Conservation (phyloP, 2,113 vertebrate genomes). For the Ammodytes marinus region DNA sequence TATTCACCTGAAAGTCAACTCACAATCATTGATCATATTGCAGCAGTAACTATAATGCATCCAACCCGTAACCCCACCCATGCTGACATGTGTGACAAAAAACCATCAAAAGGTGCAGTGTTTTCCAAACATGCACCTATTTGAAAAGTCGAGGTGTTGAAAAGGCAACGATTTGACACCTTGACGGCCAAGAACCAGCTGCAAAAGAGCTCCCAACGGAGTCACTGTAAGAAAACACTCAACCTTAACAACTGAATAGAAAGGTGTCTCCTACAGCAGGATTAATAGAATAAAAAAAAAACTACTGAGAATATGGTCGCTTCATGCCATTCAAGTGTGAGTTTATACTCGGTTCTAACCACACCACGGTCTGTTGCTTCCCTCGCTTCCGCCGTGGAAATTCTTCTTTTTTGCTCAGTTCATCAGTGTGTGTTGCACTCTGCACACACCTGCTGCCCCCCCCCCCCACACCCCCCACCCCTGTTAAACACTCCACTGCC, state of each 20-base stretch:
- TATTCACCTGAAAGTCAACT: neutral
- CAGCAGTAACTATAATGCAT: neutral
- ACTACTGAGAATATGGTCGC: neutral
- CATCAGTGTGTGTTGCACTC: slow-evolving; percentile 39
- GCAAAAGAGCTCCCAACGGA: neutral
- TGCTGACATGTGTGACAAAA: neutral
- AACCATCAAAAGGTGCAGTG: neutral
- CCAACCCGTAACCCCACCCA: neutral
- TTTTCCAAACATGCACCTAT: slow-evolving; percentile 16
- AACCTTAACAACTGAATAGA: neutral
- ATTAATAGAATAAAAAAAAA: neutral
- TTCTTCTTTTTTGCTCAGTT: slow-evolving; percentile 20
- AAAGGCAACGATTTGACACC: neutral
- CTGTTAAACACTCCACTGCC: slow-evolving; percentile 36
- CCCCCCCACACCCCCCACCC: slow-evolving; percentile 11
- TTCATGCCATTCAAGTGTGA: neutral
- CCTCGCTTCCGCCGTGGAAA: slow-evolving; percentile 54
- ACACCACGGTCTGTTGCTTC: slow-evolving; percentile 52
- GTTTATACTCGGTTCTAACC: slow-evolving; percentile 10
- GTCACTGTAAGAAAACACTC: neutral
- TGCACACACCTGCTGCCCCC: slow-evolving; percentile 56
- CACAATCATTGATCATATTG: neutral
- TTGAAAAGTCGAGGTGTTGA: slow-evolving; percentile 2
- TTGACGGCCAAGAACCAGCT: neutral
- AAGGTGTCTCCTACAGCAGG: neutral